phyloP scores from a whole-genome alignment of 64 coral and sea anemone genomes.

The Montipora foliosa region DNA sequence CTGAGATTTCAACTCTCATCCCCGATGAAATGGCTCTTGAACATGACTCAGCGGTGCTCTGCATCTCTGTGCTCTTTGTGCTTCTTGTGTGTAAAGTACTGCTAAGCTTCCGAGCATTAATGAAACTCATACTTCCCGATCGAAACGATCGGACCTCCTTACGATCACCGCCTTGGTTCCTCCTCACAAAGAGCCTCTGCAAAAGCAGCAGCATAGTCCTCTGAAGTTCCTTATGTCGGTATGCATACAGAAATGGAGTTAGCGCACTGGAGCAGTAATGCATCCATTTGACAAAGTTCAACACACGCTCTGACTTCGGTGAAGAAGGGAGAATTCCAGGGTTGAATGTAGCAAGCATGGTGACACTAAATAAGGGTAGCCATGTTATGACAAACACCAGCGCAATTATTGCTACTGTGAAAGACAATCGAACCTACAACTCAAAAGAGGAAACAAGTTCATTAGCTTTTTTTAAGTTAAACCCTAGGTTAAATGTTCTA shows the following conservation, averaged over 20 bases:
- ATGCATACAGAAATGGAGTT: constrained; percentile 68
- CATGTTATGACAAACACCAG: constrained; percentile 69
- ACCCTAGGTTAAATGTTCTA: not conserved
- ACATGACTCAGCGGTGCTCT: not conserved
- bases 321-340: constrained; percentile 15
- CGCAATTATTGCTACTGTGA: constrained; percentile 62
- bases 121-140: not conserved
- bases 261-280: constrained; percentile 72
- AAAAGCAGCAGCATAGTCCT: constrained; percentile 54
- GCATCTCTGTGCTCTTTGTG: constrained; percentile 10
- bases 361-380: constrained; percentile 64
- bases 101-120: not conserved
- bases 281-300: constrained; percentile 79
- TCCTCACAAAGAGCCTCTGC: not conserved
- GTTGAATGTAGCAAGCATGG: constrained; percentile 67
- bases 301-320: constrained; percentile 8
- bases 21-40: too few relatives aligned
- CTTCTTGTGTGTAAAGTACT: not conserved
- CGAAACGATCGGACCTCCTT: constrained; percentile 2
- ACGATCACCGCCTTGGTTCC: not conserved
- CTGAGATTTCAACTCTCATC: too few relatives aligned
- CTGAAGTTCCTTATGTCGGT: constrained; percentile 42
- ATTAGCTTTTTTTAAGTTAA: not conserved
- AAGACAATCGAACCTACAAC: constrained; percentile 41
- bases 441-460: not conserved